Evolutionary conservation across 2,113 vertebrate genomes (phyloP).

Genomic region (Lasiurus cinereus): DNA sequence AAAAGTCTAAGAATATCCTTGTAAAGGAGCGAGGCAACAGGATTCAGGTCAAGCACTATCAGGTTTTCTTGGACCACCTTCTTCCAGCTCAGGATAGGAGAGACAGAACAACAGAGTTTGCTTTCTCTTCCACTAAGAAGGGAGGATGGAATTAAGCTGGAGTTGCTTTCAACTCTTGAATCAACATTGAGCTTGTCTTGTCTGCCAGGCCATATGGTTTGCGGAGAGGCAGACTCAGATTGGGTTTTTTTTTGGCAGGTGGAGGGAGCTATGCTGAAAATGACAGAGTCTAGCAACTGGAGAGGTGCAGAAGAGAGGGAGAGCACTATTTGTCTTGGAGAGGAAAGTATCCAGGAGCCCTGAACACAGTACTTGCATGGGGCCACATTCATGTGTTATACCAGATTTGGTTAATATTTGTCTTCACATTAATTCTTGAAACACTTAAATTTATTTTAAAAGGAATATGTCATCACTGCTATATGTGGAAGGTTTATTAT

Average conservation of each 20-base stretch:
- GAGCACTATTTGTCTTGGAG: background rate
- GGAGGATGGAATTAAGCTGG: background rate
- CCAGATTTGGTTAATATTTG: slow-evolving; percentile 27
- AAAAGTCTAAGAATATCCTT: background rate
- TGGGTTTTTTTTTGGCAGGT: slow-evolving; percentile 70
- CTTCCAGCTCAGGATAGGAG: background rate
- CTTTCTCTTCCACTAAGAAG: slow-evolving; percentile 1
- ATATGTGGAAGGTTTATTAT: background rate
- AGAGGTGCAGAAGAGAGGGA: background rate
- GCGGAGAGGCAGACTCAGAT: slow-evolving; percentile 55
- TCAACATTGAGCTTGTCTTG: slow-evolving; percentile 50
- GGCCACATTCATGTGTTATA: background rate
- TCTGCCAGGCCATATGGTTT: slow-evolving; percentile 81
- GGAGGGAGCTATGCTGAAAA: slow-evolving; percentile 77
- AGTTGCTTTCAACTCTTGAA: slow-evolving; percentile 71
- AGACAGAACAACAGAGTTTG: background rate
- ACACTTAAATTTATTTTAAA: slow-evolving; percentile 39
- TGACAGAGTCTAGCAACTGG: slow-evolving; percentile 80
- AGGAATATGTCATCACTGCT: background rate
- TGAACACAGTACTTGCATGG: too few relatives aligned
- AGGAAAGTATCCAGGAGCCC: background rate
- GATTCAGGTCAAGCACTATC: background rate
- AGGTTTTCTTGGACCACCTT: background rate
- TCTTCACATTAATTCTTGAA: slow-evolving; percentile 29
- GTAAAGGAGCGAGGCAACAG: background rate